Conservation (phyloP, 1,140 invertebrate genomes). For the Drosophila lowei region DNA sequence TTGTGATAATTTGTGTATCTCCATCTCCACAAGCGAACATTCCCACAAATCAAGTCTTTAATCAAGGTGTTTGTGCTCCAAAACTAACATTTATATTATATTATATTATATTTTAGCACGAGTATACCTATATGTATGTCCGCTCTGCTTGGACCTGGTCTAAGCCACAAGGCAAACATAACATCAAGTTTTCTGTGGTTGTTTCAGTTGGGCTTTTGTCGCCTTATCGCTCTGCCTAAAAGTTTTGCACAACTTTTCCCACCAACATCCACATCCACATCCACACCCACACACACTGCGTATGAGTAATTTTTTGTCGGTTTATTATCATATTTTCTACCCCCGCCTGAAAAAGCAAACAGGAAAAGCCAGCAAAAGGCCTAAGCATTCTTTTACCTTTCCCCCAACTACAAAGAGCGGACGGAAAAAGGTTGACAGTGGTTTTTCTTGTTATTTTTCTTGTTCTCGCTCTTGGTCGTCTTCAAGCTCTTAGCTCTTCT, state of each 20-base stretch:
- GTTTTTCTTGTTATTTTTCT: slow-evolving; percentile 11
- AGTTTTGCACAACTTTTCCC: slow-evolving; percentile 48
- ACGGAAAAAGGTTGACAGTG: slow-evolving; percentile 43
- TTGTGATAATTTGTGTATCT: background rate
- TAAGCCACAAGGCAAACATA: slow-evolving; percentile 34
- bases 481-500: background rate
- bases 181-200: slow-evolving; percentile 52
- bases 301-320: slow-evolving; percentile 63
- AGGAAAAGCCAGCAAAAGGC: slow-evolving; percentile 53
- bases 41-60: slow-evolving; percentile 33
- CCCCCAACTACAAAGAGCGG: slow-evolving; percentile 17
- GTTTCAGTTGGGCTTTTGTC: slow-evolving; percentile 50
- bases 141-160: slow-evolving; percentile 17
- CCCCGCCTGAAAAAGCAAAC: slow-evolving; percentile 10
- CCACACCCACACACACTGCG: slow-evolving; percentile 13
- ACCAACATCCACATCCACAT: background rate
- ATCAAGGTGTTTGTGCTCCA: slow-evolving; percentile 35
- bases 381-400: slow-evolving; percentile 41
- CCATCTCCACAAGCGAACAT: background rate
- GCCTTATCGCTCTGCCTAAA: slow-evolving; percentile 55
- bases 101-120: no score
- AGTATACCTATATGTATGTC: background rate
- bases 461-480: background rate
- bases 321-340: slow-evolving; percentile 61
- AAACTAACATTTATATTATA: slow-evolving; percentile 43